Evolutionary conservation across 2,113 vertebrate species (phyloP).

Genomic region (Neolamprologus tretocephalus): DNA sequence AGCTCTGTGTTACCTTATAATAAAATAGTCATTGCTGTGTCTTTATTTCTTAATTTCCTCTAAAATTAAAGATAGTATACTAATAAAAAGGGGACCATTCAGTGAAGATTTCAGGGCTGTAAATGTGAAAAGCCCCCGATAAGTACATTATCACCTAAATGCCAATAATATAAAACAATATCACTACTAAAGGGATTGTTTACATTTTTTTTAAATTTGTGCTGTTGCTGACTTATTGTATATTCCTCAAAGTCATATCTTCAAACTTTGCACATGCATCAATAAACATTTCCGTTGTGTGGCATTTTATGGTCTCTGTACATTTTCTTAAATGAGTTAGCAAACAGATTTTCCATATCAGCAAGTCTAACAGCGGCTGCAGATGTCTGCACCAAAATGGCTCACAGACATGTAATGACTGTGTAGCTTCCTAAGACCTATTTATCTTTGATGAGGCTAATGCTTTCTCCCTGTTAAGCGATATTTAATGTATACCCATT

Average conservation of each 20-base stretch:
- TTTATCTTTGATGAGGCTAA: constrained; percentile 43
- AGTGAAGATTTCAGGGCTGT: neutral
- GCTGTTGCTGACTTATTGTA: neutral
- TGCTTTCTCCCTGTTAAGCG: constrained; percentile 1
- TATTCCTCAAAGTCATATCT: constrained; percentile 1
- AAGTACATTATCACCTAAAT: neutral
- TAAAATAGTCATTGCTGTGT: neutral
- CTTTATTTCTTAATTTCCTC: neutral
- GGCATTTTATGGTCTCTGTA: constrained; percentile 11
- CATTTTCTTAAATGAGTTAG: constrained; percentile 29
- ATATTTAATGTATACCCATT: constrained; percentile 21
- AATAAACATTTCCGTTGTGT: constrained; percentile 56
- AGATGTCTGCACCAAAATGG: neutral
- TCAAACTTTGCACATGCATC: constrained; percentile 26
- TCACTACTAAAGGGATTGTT: constrained; percentile 17
- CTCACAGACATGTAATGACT: constrained; percentile 20
- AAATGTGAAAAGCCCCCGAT: neutral
- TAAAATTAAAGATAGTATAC: neutral
- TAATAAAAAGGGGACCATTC: constrained; percentile 22
- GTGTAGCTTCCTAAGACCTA: constrained; percentile 14
- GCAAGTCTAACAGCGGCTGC: neutral
- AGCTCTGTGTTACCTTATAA: neutral
- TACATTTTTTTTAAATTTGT: constrained; percentile 3
- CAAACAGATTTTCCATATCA: constrained; percentile 17
- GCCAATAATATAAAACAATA: neutral